phyloP scores from a whole-genome alignment of 2,888 invertebrate genomes.

The Trypoxylon attenuatum region DNA sequence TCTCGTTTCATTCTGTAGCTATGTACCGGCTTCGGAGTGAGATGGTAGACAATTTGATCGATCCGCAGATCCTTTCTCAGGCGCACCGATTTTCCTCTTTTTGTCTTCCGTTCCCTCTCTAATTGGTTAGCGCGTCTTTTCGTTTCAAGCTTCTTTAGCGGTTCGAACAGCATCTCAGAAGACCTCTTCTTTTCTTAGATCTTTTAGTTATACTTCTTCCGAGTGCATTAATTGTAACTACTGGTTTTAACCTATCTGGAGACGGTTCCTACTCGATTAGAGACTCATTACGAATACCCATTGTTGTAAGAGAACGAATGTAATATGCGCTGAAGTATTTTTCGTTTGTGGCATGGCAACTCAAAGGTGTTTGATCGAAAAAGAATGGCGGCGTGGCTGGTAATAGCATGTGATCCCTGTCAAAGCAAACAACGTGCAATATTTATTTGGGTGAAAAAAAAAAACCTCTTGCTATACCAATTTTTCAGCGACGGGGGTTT shows the following conservation, averaged over 20 bases:
- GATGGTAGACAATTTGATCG: not conserved
- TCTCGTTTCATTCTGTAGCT: conserved; percentile 26
- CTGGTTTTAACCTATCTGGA: no score
- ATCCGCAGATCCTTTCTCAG: not conserved
- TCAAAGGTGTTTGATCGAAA: not conserved
- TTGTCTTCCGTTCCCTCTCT: conserved; percentile 45
- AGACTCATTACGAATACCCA: no score
- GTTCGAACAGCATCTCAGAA: conserved; percentile 1
- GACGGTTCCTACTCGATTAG: no score
- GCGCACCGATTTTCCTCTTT: no score
- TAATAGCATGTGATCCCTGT: conserved; percentile 8
- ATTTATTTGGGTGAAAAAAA: conserved; percentile 20
- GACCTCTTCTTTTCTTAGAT: not conserved
- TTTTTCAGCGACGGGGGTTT: conserved; percentile 17
- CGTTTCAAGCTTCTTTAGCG: conserved; percentile 6
- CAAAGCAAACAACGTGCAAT: conserved; percentile 20
- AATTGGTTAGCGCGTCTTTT: conserved; percentile 41
- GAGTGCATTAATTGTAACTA: no score
- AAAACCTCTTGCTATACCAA: conserved; percentile 9
- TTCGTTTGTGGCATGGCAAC: no score
- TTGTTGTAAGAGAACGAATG: no score
- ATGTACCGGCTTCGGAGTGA: conserved; percentile 11
- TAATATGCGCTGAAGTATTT: no score
- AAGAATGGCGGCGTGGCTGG: not conserved
- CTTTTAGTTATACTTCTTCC: no score